A percentile compares a stretch with the other conserved stretches of the same genome.
phyloP scores from a whole-genome alignment of 2,797 vertebrate species.

The Eptatretus atami region DNA sequence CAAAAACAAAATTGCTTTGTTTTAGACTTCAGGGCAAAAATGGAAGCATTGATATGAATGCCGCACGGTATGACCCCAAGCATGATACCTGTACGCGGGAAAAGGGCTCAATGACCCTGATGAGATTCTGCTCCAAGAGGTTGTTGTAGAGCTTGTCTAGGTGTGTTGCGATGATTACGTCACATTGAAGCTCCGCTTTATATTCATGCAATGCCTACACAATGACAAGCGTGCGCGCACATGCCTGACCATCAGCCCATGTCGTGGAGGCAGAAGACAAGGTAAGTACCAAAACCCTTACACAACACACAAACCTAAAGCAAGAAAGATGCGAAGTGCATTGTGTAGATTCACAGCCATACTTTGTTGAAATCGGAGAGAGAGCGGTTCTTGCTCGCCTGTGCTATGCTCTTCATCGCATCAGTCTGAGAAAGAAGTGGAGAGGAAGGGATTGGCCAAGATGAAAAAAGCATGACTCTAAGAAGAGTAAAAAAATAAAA shows the following conservation, averaged over 20 bases:
- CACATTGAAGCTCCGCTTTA: conserved; percentile 63
- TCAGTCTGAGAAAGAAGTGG: conserved; percentile 32
- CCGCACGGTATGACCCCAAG: not conserved
- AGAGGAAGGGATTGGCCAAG: not conserved
- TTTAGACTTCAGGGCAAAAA: not conserved
- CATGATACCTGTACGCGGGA: conserved; percentile 63
- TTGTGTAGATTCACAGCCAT: conserved; percentile 10
- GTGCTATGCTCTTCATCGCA: conserved; percentile 72
- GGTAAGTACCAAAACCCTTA: too few relatives aligned
- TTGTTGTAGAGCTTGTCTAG: conserved; percentile 78
- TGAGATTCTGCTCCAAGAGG: conserved; percentile 88
- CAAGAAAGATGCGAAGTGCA: not conserved
- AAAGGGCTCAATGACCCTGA: conserved; percentile 86
- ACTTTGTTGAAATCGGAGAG: conserved; percentile 94
- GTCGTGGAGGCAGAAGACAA: too few relatives aligned
- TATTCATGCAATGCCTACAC: conserved; percentile 62
- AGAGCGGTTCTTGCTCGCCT: conserved; percentile 88
- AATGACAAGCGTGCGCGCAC: conserved; percentile 4
- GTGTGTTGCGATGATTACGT: conserved; percentile 83
- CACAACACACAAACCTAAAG: too few relatives aligned
- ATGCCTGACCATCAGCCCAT: too few relatives aligned
- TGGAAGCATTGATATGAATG: not conserved
- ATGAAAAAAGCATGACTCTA: too few relatives aligned
- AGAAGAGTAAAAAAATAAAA: too few relatives aligned
- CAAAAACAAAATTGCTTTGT: not conserved